A percentile compares a stretch with the other conserved stretches of the same genome.
Evolutionary conservation across 2,888 invertebrate species (phyloP).

Genomic region (Xanthia togata): DNA sequence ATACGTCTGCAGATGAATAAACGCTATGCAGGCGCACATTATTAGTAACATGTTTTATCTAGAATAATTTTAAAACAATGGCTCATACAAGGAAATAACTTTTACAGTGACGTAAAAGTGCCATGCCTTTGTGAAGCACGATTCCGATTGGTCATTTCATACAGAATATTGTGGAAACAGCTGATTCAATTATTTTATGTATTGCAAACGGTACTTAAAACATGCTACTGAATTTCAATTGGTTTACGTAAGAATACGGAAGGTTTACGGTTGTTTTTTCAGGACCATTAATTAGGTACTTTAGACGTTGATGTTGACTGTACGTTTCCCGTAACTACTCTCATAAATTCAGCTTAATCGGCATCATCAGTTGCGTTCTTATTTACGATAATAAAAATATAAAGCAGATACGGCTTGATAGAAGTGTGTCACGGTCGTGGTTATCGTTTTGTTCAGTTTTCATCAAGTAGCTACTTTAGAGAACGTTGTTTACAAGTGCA

Average conservation of each 20-base stretch:
- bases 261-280: conserved; percentile 28
- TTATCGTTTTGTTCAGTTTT: conserved; percentile 41
- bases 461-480: conserved; percentile 10
- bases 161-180: conserved; percentile 8
- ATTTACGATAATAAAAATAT: conserved; percentile 53
- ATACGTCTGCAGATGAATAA: conserved; percentile 46
- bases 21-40: conserved; percentile 34
- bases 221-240: conserved; percentile 23
- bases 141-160: conserved; percentile 48
- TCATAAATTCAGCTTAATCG: conserved; percentile 48
- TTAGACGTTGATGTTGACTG: conserved; percentile 30
- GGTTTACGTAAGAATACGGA: neutral
- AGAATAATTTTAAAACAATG: conserved; percentile 32
- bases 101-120: conserved; percentile 42
- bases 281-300: conserved; percentile 29
- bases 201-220: conserved; percentile 21
- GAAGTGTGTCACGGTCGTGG: conserved; percentile 59
- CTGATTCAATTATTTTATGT: conserved; percentile 7
- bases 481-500: conserved; percentile 13
- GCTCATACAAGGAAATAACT: conserved; percentile 41
- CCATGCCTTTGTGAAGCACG: conserved; percentile 36
- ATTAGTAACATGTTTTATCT: conserved; percentile 29
- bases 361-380: conserved; percentile 48
- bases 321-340: conserved; percentile 39
- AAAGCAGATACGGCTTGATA: conserved; percentile 31